Conservation (phyloP, 1,140 invertebrate species). For the Drosophila bocqueti region DNA sequence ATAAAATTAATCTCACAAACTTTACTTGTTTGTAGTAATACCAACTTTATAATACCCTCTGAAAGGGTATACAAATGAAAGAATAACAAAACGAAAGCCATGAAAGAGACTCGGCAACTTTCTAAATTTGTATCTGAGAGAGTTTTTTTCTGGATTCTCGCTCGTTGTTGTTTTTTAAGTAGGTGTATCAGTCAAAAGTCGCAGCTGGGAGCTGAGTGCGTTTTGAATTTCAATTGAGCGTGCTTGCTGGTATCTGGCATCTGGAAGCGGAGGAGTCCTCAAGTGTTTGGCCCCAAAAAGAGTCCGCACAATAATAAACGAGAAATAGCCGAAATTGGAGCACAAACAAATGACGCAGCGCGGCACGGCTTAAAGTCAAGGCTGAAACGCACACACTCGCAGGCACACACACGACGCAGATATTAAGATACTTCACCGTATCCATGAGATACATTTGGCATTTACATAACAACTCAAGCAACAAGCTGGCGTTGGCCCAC, state of each 20-base stretch:
- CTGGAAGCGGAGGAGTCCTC: constrained; percentile 42
- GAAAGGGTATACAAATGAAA: constrained; percentile 13
- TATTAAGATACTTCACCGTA: constrained; percentile 64
- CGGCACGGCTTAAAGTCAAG: constrained; percentile 61
- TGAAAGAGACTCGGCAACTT: constrained; percentile 73
- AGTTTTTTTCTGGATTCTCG: constrained; percentile 10
- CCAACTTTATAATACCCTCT: neutral
- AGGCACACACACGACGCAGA: constrained; percentile 10
- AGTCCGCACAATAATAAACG: constrained; percentile 12
- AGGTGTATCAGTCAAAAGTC: constrained; percentile 77
- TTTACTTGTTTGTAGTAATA: neutral
- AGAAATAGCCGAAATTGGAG: constrained; percentile 60
- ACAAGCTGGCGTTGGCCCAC: constrained; percentile 53
- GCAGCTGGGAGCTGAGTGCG: constrained; percentile 69
- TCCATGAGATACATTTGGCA: constrained; percentile 74
- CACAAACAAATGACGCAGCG: constrained; percentile 71
- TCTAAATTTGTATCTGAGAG: constrained; percentile 69
- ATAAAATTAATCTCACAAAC: neutral
- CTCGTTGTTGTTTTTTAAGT: constrained; percentile 59
- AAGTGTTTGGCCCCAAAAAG: constrained; percentile 57
- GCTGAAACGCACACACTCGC: constrained; percentile 42
- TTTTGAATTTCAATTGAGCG: constrained; percentile 73
- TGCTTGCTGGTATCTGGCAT: constrained; percentile 22
- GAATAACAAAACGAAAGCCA: constrained; percentile 73
- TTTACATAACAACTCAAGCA: constrained; percentile 72